phyloP scores from a whole-genome alignment of 2,113 vertebrate genomes.

The Tinamus guttatus region DNA sequence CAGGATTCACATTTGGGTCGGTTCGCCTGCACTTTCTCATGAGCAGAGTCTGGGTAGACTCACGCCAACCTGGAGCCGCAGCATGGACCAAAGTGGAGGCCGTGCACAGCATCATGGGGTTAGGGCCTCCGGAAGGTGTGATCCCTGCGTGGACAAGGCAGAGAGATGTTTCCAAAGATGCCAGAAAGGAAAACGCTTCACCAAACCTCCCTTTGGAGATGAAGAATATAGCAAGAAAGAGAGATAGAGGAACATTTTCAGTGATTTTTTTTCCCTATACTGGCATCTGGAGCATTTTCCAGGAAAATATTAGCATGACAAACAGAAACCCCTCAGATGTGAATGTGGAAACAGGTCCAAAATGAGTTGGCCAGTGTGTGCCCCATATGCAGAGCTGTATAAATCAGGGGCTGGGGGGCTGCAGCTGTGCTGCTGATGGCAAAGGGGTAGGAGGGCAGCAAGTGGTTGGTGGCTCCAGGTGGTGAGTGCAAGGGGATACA shows the following conservation, averaged over 20 bases:
- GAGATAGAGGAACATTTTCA: accelerated
- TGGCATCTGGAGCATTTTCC: background rate
- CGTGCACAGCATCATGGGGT: accelerated
- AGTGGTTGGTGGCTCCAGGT: accelerated
- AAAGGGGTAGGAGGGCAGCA: too few relatives aligned
- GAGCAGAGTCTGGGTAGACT: background rate
- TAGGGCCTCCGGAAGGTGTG: too few relatives aligned
- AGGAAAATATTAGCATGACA: background rate
- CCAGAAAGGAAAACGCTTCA: too few relatives aligned
- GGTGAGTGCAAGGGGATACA: background rate
- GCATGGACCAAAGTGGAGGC: background rate
- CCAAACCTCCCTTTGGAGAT: background rate
- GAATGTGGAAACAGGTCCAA: background rate
- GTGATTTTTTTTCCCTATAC: accelerated
- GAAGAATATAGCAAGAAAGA: background rate
- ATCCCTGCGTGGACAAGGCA: accelerated
- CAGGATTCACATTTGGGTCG: background rate
- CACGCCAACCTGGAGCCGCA: background rate
- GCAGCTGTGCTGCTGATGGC: background rate
- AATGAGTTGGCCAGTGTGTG: background rate
- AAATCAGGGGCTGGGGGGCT: accelerated
- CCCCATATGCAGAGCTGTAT: background rate
- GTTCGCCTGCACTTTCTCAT: background rate
- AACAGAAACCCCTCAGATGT: background rate
- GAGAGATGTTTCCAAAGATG: too few relatives aligned